phyloP scores from a whole-genome alignment of 2,113 vertebrate genomes.

The Alces alces region DNA sequence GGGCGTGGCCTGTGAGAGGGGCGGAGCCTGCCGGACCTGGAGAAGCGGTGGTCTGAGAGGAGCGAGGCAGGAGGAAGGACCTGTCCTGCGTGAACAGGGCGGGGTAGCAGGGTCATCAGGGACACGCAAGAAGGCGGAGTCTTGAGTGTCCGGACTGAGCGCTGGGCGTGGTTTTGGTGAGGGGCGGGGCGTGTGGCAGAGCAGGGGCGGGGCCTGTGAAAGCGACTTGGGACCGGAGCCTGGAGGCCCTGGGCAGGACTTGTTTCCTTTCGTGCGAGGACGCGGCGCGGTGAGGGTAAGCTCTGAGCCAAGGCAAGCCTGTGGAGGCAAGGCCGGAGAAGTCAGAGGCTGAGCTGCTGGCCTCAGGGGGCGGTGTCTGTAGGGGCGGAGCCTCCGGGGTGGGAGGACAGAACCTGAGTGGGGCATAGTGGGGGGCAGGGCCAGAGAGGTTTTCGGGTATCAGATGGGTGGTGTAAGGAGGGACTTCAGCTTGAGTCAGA shows the following conservation, averaged over 20 bases:
- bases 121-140: fast-evolving
- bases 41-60: not conserved
- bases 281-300: too few relatives aligned
- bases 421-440: too few relatives aligned
- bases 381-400: not conserved
- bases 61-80: too few relatives aligned
- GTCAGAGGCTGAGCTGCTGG: not conserved
- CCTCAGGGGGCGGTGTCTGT: not conserved
- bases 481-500: not conserved
- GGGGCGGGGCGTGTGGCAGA: not conserved
- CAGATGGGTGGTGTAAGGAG: not conserved
- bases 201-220: not conserved
- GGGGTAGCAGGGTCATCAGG: fast-evolving
- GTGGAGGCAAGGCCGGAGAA: not conserved
- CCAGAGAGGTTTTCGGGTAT: not conserved
- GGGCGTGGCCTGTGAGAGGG: not conserved
- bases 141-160: fast-evolving
- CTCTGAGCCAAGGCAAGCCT: fast-evolving
- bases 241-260: fast-evolving
- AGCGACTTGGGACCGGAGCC: fast-evolving
- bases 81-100: fast-evolving
- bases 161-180: not conserved
- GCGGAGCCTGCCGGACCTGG: not conserved
- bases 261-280: not conserved
- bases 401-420: not conserved